phyloP scores from a whole-genome alignment of 2,797 vertebrate species.

The Tangara arthus region DNA sequence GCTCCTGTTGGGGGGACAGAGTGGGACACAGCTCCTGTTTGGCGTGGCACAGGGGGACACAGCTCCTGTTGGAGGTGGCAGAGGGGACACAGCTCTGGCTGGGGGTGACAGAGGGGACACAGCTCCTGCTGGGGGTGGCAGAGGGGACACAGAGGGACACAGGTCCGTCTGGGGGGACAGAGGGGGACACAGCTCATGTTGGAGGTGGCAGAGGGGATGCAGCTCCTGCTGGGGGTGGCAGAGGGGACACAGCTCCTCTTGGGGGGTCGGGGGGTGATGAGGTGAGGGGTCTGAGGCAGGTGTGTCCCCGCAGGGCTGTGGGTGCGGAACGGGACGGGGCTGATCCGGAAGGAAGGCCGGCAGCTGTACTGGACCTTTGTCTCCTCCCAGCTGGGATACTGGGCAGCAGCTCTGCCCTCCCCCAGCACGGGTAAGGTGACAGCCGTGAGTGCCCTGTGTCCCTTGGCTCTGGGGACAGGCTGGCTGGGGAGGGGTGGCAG shows the following conservation, averaged over 20 bases:
- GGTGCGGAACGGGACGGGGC: constrained; percentile 89
- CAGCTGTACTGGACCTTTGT: constrained; percentile 90
- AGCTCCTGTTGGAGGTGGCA: too few relatives aligned
- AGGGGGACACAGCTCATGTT: too few relatives aligned
- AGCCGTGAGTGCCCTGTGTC: not conserved
- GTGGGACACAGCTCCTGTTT: not conserved
- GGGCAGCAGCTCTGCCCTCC: constrained; percentile 90
- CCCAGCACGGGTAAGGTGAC: constrained; percentile 77
- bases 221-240: too few relatives aligned
- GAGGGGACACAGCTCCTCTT: too few relatives aligned
- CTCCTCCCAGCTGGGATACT: constrained; percentile 91
- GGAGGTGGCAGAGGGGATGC: too few relatives aligned
- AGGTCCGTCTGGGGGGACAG: too few relatives aligned
- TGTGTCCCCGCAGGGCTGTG: constrained; percentile 82
- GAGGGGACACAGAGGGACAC: too few relatives aligned
- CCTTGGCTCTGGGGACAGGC: not conserved
- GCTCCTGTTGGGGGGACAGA: rapidly evolving
- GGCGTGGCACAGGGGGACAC: too few relatives aligned
- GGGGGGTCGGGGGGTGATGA: not conserved
- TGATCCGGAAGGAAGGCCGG: constrained; percentile 89
- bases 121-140: too few relatives aligned
- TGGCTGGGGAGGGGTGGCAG: not conserved
- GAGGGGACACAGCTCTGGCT: too few relatives aligned
- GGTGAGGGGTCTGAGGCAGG: not conserved
- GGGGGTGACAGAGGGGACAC: too few relatives aligned